Evolutionary conservation across 2,113 vertebrate species (phyloP).

Genomic region (Pelobates fuscus): DNA sequence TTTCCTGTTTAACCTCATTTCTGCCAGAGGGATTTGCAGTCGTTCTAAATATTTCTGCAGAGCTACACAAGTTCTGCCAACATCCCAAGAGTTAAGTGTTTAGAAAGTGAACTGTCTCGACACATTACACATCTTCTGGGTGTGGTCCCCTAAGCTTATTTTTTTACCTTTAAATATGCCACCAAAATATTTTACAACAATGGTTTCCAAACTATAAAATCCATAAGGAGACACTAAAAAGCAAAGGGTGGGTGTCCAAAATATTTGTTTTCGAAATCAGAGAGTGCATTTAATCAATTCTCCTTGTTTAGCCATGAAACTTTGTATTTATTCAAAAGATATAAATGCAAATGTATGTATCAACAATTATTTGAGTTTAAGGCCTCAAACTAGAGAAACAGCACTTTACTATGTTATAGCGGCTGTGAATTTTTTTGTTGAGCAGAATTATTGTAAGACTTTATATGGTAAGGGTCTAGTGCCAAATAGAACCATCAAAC

Average conservation of each 20-base stretch:
- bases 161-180: constrained; percentile 41
- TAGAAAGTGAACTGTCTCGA: constrained; percentile 47
- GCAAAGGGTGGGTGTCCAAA: background rate
- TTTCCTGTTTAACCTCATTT: constrained; percentile 42
- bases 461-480: no score
- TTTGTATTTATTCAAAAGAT: no score
- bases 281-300: background rate
- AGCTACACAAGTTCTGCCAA: background rate
- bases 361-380: no score
- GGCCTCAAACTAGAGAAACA: no score
- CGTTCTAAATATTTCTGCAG: background rate
- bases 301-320: no score
- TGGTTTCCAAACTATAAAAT: constrained; percentile 34
- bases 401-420: no score
- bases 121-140: constrained; percentile 50
- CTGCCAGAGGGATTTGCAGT: background rate
- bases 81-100: constrained; percentile 30
- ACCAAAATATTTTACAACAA: constrained; percentile 47
- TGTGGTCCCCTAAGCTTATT: constrained; percentile 44
- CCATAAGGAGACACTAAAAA: constrained; percentile 2
- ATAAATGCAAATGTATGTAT: no score
- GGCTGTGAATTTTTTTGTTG: no score
- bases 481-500: no score
- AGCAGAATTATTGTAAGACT: no score
- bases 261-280: background rate